A percentile compares a stretch with the other conserved stretches of the same genome.
Evolutionary conservation across 2,113 vertebrate species (phyloP).

Genomic region (Amblyornis subalaris): DNA sequence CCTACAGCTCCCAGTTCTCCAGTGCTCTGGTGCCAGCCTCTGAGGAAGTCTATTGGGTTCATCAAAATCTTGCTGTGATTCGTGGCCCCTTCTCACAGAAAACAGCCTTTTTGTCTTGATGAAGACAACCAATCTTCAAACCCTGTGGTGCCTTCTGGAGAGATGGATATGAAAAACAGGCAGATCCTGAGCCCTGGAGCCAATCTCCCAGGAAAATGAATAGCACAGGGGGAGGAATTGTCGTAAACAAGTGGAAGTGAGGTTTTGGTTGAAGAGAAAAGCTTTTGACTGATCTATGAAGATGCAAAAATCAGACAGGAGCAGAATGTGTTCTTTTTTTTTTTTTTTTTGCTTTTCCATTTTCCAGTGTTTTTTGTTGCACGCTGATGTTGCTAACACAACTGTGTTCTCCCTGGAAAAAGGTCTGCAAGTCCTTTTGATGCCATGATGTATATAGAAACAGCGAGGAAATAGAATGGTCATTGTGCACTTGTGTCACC

Average conservation of each 20-base stretch:
- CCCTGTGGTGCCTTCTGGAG: slow-evolving; percentile 1
- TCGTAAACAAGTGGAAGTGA: not conserved
- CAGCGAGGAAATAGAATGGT: not conserved
- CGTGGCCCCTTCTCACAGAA: not conserved
- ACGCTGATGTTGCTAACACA: not conserved
- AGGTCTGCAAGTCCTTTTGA: not conserved
- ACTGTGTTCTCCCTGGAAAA: not conserved
- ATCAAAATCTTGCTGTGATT: slow-evolving; percentile 4
- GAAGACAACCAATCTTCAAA: not conserved
- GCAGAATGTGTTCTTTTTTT: not conserved
- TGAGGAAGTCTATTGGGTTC: not conserved
- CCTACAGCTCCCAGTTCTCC: not conserved
- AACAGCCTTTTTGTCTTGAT: not conserved
- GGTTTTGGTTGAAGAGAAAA: not conserved
- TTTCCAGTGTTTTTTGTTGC: not conserved
- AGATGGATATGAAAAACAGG: not conserved
- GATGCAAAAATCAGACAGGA: not conserved
- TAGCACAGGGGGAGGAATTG: not conserved
- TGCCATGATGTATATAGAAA: not conserved
- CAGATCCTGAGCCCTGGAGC: not conserved
- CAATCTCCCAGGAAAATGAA: slow-evolving; percentile 15
- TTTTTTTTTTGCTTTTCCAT: not conserved
- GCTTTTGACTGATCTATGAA: not conserved
- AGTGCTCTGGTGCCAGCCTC: not conserved
- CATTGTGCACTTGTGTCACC: not conserved